Evolutionary conservation across 2,797 vertebrate genomes (phyloP).

Genomic region (Gobionotothen gibberifrons): DNA sequence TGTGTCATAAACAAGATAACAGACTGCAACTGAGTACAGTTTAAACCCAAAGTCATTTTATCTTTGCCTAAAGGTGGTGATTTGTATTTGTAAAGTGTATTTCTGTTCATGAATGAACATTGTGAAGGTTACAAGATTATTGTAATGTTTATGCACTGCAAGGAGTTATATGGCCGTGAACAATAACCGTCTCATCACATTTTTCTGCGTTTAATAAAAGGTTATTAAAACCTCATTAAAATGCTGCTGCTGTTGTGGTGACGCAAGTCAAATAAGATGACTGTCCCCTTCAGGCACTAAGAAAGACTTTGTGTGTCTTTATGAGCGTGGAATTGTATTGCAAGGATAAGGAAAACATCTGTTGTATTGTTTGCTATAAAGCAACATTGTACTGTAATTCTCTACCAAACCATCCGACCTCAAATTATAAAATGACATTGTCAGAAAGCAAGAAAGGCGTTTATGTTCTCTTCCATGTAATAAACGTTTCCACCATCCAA

Average conservation of each 20-base stretch:
- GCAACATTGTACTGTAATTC: constrained; percentile 1
- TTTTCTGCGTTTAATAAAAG: constrained; percentile 42
- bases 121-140: constrained; percentile 36
- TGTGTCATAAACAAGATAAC: not conserved
- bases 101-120: constrained; percentile 8
- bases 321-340: constrained; percentile 34
- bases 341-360: constrained; percentile 10
- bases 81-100: constrained; percentile 2
- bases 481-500: not conserved
- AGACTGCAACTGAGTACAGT: not conserved
- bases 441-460: constrained; percentile 1
- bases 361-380: constrained; percentile 32
- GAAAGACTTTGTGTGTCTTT: constrained; percentile 28
- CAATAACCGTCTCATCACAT: constrained; percentile 30
- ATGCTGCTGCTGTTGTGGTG: not conserved
- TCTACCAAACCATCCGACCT: constrained; percentile 1
- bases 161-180: constrained; percentile 24
- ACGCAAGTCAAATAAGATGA: constrained; percentile 9
- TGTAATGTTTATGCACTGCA: constrained; percentile 28
- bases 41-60: not conserved
- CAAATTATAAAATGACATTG: constrained; percentile 16
- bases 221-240: constrained; percentile 35
- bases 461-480: not conserved
- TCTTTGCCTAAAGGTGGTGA: no score
- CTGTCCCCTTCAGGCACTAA: constrained; percentile 25